These are phyloP conservation scores for Micromussa lordhowensis DNA, from an alignment of 92 coral and sea anemone genomes.

Conservation along the genomic window DNA sequence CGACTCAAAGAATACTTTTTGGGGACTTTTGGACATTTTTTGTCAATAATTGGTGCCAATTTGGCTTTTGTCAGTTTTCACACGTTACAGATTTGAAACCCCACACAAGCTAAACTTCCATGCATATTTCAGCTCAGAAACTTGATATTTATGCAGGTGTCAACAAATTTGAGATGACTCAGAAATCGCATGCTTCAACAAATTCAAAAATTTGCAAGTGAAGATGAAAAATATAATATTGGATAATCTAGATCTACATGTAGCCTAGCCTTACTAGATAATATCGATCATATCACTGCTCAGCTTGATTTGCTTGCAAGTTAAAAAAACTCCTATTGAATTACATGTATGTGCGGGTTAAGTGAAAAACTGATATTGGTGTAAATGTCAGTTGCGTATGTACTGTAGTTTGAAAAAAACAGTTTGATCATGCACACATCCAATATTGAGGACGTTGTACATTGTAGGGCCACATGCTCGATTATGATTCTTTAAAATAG, in stretches of 20 bases:
- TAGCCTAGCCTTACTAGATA: too few relatives aligned
- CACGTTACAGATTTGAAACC: neutral
- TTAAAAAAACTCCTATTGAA: too few relatives aligned
- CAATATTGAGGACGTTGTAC: too few relatives aligned
- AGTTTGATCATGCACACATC: too few relatives aligned
- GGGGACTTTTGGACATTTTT: neutral
- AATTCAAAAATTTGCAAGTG: neutral
- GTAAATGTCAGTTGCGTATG: too few relatives aligned
- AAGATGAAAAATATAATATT: neutral
- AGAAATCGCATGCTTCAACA: neutral
- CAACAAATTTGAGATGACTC: neutral
- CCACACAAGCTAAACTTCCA: neutral
- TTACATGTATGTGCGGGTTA: too few relatives aligned
- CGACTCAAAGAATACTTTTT: neutral
- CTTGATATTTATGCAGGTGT: neutral
- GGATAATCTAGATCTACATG: neutral
- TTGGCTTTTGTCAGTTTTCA: constrained; percentile 32
- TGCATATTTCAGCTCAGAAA: neutral
- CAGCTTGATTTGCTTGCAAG: too few relatives aligned
- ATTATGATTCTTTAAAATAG: too few relatives aligned
- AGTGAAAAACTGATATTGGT: too few relatives aligned
- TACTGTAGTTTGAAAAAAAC: too few relatives aligned
- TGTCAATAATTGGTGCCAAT: neutral
- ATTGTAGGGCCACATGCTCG: too few relatives aligned
- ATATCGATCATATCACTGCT: too few relatives aligned